Base-by-base conservation (phyloP, 2,888 invertebrate genomes). In the Chloromyia formosa region DNA sequence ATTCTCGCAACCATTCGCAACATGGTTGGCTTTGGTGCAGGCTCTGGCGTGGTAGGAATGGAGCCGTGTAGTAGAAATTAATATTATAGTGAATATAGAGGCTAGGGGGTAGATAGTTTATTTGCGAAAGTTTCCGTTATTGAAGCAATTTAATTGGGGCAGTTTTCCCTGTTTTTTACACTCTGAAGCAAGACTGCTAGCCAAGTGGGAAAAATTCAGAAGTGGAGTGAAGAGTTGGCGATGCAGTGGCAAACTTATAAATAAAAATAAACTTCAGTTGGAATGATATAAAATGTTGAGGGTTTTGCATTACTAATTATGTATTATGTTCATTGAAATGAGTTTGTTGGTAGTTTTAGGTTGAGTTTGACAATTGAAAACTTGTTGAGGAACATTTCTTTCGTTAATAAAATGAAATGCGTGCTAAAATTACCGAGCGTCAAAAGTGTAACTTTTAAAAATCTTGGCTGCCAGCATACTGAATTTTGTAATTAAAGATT, bases 61-160 rank as follows among this genome's bases (percentile, higher is more conserved):
- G 27, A 35, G 27, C 49, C 9, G 14, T 66, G 66, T 20, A 18
- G 66, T 66, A 22, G 49, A 20, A 22, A 66, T 45, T 20, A 56
- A 7, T 45, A 20, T 16, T 42, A 49, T 49, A 49, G 16, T 49
- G 49, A 49, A 45, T 66, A 20, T 45, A 45, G 66, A 20, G 20
- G 12, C 5, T 62, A 14, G 49, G n/a, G 66, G 42, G 49, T 45
- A 66, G 49, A 9, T 22, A 22, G 66, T 66, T 40, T 62, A 62
- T 62, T 62, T 40, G 40, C 49, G 10, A 49, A n/a, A n/a, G 49
- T 49, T 49, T n/a, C 14, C 16, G 62, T 42, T 62, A 62, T 62
- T 35, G 66, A 49, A 45, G 66, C 49, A 49, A 66, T 66, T 66
- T 66, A 66, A 66, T 66, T 66, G 66, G 45, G 40, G 40, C 35